Base-by-base conservation (phyloP, 2,888 invertebrate species). In the Darwinula stevensoni region DNA sequence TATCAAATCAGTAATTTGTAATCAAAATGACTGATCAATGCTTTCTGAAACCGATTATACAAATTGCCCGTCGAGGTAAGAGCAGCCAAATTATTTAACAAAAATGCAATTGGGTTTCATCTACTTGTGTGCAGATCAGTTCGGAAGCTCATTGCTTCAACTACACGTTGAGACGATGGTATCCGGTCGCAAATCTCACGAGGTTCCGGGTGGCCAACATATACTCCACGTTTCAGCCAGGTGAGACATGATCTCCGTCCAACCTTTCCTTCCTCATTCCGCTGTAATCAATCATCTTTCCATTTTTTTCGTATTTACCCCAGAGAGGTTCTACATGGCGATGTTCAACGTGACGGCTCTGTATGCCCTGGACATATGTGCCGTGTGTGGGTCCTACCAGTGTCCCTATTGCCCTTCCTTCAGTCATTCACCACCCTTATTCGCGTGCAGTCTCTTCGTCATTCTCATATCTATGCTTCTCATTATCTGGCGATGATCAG, bases 171-270 rank as follows among this genome's bases (percentile, higher is more conserved):
- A 52, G 52, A 33, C 47, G 61, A 26, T 62, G 60, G 59, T 56
- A 48, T 39, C 60, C 61, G 2, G 56, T 59, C 2, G 61, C 61
- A 15, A 62, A 62, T 42, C 47, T 57, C 39, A 58, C 60, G 3
- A 47, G 53, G 12, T 52, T 55, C 36, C 50, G 59, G 36, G 50
- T 53, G 36, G 56, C 59, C 31, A 47, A 52, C 34, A 48, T 61
- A 11, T 60, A 56, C 40, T 60, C 61, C 44, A 53, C 56, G 34
- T 57, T 57, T 39, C 56, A 56, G 35, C 57, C 59, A 46, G 59
- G 60, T 57, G 45, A 44, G 41, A 34, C n/a, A n/a, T n/a, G 22
- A 12, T 16, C 29, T 11, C 14, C 14, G 14, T 5, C 12, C 16
- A 14, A 14, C 30, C 5, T 31, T 34, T 32, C n/a, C 17, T 26